Percentiles rank a stretch among this genome's conserved stretches.
Conservation (phyloP, 1,140 invertebrate genomes). For the Lepidurus packardi region DNA sequence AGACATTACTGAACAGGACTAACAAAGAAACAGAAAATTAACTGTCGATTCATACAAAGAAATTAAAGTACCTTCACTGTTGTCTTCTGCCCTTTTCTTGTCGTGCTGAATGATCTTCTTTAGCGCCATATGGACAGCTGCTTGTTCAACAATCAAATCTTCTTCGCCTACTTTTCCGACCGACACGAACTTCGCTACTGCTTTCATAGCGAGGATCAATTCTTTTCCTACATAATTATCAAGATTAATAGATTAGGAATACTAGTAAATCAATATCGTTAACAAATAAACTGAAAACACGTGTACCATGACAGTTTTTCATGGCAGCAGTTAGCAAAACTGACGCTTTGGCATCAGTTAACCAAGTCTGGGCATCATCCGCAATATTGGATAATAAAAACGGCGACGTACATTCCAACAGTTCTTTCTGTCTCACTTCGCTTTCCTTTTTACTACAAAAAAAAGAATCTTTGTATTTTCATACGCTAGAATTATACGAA, state of each 20-base stretch:
- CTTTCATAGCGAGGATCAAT: conserved; percentile 43
- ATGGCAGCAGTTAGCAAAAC: conserved; percentile 66
- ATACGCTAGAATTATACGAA: not conserved
- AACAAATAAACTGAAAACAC: not conserved
- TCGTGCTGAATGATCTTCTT: conserved; percentile 72
- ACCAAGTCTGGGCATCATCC: conserved; percentile 58
- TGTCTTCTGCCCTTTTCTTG: conserved; percentile 42
- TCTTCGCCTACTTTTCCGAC: conserved; percentile 45
- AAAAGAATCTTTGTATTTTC: no score
- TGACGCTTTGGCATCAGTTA: conserved; percentile 60
- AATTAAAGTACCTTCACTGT: not conserved
- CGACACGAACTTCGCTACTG: conserved; percentile 48
- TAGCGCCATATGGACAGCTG: conserved; percentile 68
- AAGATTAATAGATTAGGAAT: not conserved
- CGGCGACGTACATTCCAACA: conserved; percentile 59
- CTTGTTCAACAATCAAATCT: conserved; percentile 63
- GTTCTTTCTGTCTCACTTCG: conserved; percentile 62
- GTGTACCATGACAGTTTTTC: conserved; percentile 51
- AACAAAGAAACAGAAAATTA: not conserved
- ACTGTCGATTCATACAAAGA: not conserved
- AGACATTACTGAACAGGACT: conserved; percentile 24
- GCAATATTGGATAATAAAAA: conserved; percentile 57
- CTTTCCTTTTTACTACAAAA: conserved; percentile 69
- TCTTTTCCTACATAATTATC: conserved; percentile 25
- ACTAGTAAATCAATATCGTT: no score